A percentile compares a stretch with the other conserved stretches of the same genome.
Conservation (phyloP, 2,797 vertebrate species). For the Sebastes iracundus region DNA sequence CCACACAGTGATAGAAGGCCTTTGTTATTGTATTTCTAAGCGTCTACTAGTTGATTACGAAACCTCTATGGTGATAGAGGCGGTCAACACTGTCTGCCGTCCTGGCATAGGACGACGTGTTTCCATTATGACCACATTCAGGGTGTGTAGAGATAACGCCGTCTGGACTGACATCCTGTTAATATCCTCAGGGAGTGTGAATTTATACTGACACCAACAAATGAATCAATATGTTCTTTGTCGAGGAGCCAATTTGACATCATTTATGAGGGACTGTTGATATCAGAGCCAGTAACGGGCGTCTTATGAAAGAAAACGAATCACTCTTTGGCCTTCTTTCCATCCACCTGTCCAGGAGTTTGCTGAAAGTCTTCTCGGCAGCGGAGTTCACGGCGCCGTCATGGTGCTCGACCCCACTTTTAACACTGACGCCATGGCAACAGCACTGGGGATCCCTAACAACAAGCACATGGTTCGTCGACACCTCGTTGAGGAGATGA, state of each 20-base stretch:
- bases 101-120: neutral
- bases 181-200: constrained; percentile 14
- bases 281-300: neutral
- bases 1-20: constrained; percentile 11
- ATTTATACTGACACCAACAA: neutral
- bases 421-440: constrained; percentile 88
- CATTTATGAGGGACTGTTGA: neutral
- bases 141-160: constrained; percentile 31
- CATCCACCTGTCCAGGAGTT: constrained; percentile 81
- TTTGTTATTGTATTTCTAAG: constrained; percentile 27
- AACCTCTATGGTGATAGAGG: neutral
- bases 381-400: constrained; percentile 88
- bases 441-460: constrained; percentile 85
- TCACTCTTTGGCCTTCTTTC: neutral
- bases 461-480: constrained; percentile 89
- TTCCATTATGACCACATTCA: constrained; percentile 12
- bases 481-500: constrained; percentile 90
- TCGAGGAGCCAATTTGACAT: neutral
- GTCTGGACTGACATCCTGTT: constrained; percentile 23
- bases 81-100: constrained; percentile 6
- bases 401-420: constrained; percentile 90
- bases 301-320: neutral
- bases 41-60: constrained; percentile 25
- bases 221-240: constrained; percentile 10
- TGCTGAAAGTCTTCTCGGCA: constrained; percentile 85